phyloP scores from a whole-genome alignment of 2,888 invertebrate species.

The Furcula furcula region DNA sequence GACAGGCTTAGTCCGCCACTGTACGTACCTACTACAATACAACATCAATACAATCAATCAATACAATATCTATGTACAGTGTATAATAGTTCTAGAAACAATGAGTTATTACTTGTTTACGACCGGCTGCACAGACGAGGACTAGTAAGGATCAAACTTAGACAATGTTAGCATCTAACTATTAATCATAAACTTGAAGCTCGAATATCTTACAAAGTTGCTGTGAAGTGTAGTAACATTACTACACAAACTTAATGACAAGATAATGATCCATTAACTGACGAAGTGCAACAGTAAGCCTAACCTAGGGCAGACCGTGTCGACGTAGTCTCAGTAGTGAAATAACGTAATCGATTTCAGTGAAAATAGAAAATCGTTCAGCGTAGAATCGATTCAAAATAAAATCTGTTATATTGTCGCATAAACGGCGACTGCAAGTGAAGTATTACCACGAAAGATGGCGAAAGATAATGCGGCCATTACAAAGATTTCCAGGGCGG shows the following conservation, averaged over 20 bases:
- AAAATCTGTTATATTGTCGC: slow-evolving; percentile 7
- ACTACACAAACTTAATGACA: slow-evolving; percentile 8
- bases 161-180: not conserved
- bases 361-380: no score
- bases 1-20: no score
- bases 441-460: slow-evolving; percentile 50
- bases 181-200: not conserved
- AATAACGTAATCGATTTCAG: no score
- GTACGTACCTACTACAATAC: no score
- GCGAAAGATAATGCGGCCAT: slow-evolving; percentile 64
- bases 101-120: not conserved
- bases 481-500: slow-evolving; percentile 65
- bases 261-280: no score
- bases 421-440: slow-evolving; percentile 27
- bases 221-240: not conserved
- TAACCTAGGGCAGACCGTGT: no score
- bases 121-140: not conserved
- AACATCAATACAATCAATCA: no score
- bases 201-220: not conserved
- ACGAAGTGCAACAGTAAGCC: no score
- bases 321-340: no score
- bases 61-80: no score
- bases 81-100: no score
- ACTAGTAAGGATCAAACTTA: not conserved
- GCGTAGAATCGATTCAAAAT: slow-evolving; percentile 5